Percentiles rank a stretch among this genome's conserved stretches.
Conservation (phyloP, 2,888 invertebrate genomes). For the Aleiodes leptofemur region DNA sequence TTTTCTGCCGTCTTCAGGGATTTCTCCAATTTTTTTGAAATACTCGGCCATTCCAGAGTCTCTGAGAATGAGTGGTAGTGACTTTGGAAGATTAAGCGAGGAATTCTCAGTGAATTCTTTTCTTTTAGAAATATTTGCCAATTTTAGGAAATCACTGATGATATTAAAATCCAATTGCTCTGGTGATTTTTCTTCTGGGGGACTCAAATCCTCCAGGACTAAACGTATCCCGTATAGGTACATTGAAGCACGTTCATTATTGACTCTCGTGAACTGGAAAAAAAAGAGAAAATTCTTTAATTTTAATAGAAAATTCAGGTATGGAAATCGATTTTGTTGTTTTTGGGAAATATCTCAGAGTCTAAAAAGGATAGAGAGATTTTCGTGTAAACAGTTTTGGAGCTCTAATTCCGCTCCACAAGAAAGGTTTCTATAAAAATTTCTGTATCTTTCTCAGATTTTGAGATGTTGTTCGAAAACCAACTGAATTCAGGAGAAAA, state of each 20-base stretch:
- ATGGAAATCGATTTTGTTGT: too few species aligned
- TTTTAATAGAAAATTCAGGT: neutral
- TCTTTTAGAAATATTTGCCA: constrained; percentile 48
- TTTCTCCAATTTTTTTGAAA: neutral
- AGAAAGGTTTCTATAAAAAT: too few species aligned
- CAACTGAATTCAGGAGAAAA: too few species aligned
- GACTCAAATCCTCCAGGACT: constrained; percentile 61
- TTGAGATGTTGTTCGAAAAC: too few species aligned
- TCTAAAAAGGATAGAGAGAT: too few species aligned
- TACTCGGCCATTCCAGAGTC: neutral
- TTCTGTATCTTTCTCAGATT: too few species aligned
- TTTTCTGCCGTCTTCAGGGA: neutral
- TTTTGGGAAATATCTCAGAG: too few species aligned
- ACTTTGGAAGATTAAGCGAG: neutral
- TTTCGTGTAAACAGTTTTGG: too few species aligned
- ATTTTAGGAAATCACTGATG: constrained; percentile 62
- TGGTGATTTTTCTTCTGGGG: constrained; percentile 42
- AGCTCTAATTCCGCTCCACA: too few species aligned
- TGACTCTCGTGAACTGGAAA: constrained; percentile 72
- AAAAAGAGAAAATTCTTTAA: constrained; percentile 40
- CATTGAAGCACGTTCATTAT: constrained; percentile 64
- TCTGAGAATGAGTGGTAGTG: neutral
- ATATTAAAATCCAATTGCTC: constrained; percentile 61
- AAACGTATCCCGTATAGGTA: constrained; percentile 75
- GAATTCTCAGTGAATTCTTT: neutral